phyloP scores from a whole-genome alignment of 2,888 invertebrate genomes.

The Helicoverpa assulta region DNA sequence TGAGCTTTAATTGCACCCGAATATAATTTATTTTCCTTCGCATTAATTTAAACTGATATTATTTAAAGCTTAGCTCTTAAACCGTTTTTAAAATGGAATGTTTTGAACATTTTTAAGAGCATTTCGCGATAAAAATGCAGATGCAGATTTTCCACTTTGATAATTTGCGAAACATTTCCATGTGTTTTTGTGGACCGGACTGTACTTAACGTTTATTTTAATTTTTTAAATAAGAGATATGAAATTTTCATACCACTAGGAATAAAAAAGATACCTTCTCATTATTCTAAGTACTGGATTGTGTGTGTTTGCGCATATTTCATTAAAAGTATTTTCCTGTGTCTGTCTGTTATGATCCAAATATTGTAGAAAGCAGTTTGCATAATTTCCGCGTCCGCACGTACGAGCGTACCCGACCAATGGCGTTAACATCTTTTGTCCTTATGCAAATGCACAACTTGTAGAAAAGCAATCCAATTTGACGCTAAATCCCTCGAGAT shows the following conservation, averaged over 20 bases:
- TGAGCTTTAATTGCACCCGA: constrained; percentile 24
- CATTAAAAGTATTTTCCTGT: not conserved
- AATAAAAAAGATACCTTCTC: constrained; percentile 5
- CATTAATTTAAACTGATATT: constrained; percentile 23
- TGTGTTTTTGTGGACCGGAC: constrained; percentile 32
- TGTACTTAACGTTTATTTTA: not conserved
- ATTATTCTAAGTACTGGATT: not conserved
- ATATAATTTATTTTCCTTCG: constrained; percentile 38
- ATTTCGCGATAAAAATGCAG: constrained; percentile 53
- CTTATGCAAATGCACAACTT: constrained; percentile 85
- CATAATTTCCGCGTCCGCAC: constrained; percentile 38
- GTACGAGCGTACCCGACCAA: constrained; percentile 41
- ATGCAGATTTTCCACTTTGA: constrained; percentile 57
- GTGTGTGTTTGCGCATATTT: constrained; percentile 5
- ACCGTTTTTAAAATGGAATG: constrained; percentile 48
- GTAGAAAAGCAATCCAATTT: constrained; percentile 86
- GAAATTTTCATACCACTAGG: not conserved
- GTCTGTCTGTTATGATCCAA: constrained; percentile 5
- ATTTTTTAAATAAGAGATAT: constrained; percentile 15
- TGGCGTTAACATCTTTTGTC: constrained; percentile 71
- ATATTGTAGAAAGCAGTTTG: constrained; percentile 23
- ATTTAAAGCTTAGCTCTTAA: constrained; percentile 55
- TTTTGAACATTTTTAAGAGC: constrained; percentile 48
- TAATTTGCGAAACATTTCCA: constrained; percentile 47
- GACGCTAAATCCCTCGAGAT: constrained; percentile 81